Conservation (phyloP, 1,140 invertebrate species). For the Trypoxylus dichotomus region DNA sequence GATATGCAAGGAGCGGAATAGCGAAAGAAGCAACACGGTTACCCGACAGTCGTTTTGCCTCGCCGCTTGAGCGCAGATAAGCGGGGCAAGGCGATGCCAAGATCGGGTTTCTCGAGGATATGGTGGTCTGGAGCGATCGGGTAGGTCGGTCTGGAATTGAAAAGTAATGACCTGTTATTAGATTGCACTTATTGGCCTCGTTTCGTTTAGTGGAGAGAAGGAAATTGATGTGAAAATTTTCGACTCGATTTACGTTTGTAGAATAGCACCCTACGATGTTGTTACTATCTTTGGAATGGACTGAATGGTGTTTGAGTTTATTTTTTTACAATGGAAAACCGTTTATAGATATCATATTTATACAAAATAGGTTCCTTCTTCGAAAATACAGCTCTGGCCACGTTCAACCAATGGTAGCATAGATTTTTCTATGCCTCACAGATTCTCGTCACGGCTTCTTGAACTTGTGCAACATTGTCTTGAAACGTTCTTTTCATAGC, state of each 20-base stretch:
- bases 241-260: not conserved
- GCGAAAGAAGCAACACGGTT: not conserved
- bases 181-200: not conserved
- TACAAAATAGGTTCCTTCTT: too few relatives aligned
- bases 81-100: not conserved
- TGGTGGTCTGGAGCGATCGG: not conserved
- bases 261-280: too few relatives aligned
- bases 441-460: too few relatives aligned
- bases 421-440: too few relatives aligned
- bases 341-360: too few relatives aligned
- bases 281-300: too few relatives aligned
- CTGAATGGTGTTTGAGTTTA: too few relatives aligned
- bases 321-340: too few relatives aligned
- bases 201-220: not conserved
- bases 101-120: not conserved
- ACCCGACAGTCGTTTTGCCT: not conserved
- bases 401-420: too few relatives aligned
- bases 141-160: not conserved
- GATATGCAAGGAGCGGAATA: not conserved
- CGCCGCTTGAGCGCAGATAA: not conserved
- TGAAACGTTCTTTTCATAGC: too few relatives aligned
- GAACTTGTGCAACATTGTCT: too few relatives aligned
- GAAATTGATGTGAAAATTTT: not conserved
- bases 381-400: too few relatives aligned
- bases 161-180: conserved; percentile 7